Evolutionary conservation across 2,888 invertebrate genomes (phyloP).

Genomic region (Heliconius erato): DNA sequence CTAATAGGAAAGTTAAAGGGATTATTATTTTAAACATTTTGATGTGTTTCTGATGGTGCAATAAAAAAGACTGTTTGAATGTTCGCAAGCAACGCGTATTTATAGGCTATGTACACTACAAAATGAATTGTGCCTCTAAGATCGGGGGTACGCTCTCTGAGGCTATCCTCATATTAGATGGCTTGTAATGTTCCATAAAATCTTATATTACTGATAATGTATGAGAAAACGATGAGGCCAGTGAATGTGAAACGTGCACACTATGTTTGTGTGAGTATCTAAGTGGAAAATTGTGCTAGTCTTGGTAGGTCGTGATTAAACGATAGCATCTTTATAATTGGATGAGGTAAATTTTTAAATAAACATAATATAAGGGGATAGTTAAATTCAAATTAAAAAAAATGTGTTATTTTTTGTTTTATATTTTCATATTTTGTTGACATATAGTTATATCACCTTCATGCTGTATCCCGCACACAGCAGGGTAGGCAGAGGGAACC

Average conservation of each 20-base stretch:
- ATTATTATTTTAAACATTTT: constrained; percentile 68
- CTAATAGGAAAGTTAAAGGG: constrained; percentile 59
- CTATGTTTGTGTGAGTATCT: constrained; percentile 59
- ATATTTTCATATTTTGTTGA: no score
- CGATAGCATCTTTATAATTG: constrained; percentile 35
- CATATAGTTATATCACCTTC: no score
- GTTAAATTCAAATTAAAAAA: not conserved
- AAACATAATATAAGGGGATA: not conserved
- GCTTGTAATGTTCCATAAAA: constrained; percentile 25
- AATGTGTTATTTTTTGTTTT: not conserved
- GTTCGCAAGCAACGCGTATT: constrained; percentile 69
- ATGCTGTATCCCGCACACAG: no score
- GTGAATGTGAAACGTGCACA: constrained; percentile 52
- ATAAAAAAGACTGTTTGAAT: constrained; percentile 83
- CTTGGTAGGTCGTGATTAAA: constrained; percentile 57
- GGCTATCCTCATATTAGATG: constrained; percentile 49
- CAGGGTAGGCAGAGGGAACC: no score
- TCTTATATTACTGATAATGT: constrained; percentile 34
- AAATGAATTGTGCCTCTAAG: constrained; percentile 67
- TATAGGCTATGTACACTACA: constrained; percentile 76
- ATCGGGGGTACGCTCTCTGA: constrained; percentile 65
- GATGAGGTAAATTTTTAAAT: constrained; percentile 49
- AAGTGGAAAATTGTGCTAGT: constrained; percentile 64
- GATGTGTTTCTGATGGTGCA: constrained; percentile 71
- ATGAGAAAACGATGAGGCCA: constrained; percentile 35